These are phyloP conservation scores for Apteryx mantelli DNA, from an alignment of 2,113 vertebrate species.

Conservation along the genomic window DNA sequence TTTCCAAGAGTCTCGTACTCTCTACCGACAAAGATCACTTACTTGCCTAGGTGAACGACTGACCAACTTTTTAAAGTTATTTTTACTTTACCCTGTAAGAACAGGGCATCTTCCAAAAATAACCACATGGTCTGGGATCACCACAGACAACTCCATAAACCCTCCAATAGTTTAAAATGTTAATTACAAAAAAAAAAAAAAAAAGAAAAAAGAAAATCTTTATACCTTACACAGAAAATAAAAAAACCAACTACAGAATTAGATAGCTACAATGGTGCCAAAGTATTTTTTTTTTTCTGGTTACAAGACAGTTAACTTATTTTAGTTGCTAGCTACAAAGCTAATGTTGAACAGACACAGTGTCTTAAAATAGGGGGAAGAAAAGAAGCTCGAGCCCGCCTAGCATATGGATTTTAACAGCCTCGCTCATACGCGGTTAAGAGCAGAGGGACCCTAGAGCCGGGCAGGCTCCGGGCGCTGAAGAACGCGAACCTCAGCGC, in stretches of 20 bases:
- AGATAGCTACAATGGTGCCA: accelerated
- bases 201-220: not conserved
- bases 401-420: no score
- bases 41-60: not conserved
- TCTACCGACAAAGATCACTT: not conserved
- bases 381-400: not conserved
- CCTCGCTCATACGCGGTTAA: no score
- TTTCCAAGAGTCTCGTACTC: not conserved
- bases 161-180: not conserved
- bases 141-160: not conserved
- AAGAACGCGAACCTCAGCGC: no score
- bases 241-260: not conserved
- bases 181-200: not conserved
- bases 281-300: not conserved
- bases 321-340: not conserved
- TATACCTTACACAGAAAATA: not conserved
- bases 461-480: no score
- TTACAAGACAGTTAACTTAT: not conserved
- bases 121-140: not conserved
- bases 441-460: no score
- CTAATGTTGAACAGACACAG: not conserved
- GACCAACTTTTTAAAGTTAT: not conserved
- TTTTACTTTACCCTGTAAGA: no score
- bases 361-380: not conserved
- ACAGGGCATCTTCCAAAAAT: not conserved